Evolutionary conservation across 2,797 vertebrate genomes (phyloP), one percentile per base, ranked within the genome.

Genomic region (Serranus cabrilla): DNA sequence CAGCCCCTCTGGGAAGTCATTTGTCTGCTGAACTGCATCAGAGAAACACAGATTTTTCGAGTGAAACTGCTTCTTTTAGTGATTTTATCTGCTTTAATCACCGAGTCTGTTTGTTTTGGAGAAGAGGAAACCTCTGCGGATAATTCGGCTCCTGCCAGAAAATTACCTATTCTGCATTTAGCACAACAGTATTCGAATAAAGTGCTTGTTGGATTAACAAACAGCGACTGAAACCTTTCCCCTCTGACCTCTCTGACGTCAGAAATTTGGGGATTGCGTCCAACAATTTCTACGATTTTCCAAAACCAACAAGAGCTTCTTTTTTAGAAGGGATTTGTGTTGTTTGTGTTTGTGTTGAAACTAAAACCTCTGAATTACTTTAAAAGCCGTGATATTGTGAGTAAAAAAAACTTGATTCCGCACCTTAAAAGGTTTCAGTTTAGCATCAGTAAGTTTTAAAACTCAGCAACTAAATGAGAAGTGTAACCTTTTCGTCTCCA

Each of bases 371-470:
- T 54, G 9, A 25, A 40, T 49, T 18, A 18, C 6, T 34, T 16
- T 12, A 18, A 46, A 61, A 4, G 4, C 25, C 6, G 4, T 16
- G 21, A 49, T 8, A 13, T 4, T 7, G n/a, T 42, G 57, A 18
- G 16, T 7, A 8, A 7, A n/a, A 51, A 23, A 49, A 45, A 1
- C 25, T 17, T 0, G 0, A 4, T 58, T 49, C n/a, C 17, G 68
- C 17, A 43, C 2, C 63, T 68, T 71, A 65, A 74, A 63, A 37
- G 27, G 20, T 51, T 76, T 58, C 21, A 27, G 67, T 75, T 85
- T 69, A 77, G 76, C 63, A 65, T 82, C 56, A 62, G 50, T 58
- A 2, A 17, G 50, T 69, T 88, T 84, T 74, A 67, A 81, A 82
- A 82, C 61, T 70, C 40, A 11, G 55, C 40, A 50, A 40, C 39